Base-by-base conservation (phyloP, 2,888 invertebrate species). In the Antheraea assamensis region DNA sequence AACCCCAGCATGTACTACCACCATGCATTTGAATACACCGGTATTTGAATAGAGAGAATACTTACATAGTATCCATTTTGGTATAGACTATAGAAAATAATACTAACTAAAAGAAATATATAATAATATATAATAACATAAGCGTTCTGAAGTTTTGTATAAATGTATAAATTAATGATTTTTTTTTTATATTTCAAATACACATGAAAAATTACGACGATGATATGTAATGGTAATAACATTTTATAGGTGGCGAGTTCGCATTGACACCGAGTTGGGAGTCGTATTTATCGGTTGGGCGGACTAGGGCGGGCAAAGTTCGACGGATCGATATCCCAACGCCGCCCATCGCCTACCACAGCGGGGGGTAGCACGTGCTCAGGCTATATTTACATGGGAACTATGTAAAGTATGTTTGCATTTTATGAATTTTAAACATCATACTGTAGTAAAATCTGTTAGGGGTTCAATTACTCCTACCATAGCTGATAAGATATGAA, bases 221-320 rank as follows among this genome's bases (percentile, higher is more conserved):
- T 86, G 86, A 87, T 90, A 90, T 90, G 84, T 89, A 89, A 88
- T 87, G 87, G 87, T 83, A 91, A 92, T 91, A 92, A 89, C 86
- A 85, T 89, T 92, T 92, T 91, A 92, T 91, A 88, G 89, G 83
- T 86, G 80, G 84, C 83, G 85, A 83, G 84, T 85, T 87, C 85
- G 88, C 87, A 87, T 84, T 83, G 87, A 84, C 84, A 81, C 77
- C 80, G 81, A 81, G 84, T 78, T 78, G 81, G 84, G 81, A 80
- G 85, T 82, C 81, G 81, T 84, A 81, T 84, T 84, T 87, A 85
- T 83, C 85, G 86, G 81, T 78, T 84, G 89, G 91, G 89, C 88
- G 88, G 86, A 82, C 76, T 83, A 79, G 88, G 90, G 90, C 88
- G 90, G 90, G 88, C 87, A 84, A 83, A 31, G 35, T 68, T 68